Percentiles rank a stretch among this genome's conserved stretches.
phyloP scores from a whole-genome alignment of 2,888 invertebrate genomes.

The Tetranychus piercei region DNA sequence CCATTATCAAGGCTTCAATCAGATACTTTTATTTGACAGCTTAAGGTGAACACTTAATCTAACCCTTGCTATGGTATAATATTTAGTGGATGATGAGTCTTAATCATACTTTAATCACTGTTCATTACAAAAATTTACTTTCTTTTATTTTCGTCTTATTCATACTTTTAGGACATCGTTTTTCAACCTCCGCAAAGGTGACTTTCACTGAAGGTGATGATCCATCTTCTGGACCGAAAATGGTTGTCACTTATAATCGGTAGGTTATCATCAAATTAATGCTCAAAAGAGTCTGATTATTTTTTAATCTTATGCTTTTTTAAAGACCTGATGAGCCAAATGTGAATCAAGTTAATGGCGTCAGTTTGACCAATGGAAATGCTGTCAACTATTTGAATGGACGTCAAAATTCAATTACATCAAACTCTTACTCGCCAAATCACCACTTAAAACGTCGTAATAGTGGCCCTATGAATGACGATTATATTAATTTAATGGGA shows the following conservation, averaged over 20 bases:
- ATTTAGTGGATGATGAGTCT: too few relatives aligned
- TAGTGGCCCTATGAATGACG: background rate
- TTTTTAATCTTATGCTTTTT: background rate
- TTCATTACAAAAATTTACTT: constrained; percentile 11
- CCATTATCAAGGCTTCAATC: too few relatives aligned
- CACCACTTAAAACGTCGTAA: background rate
- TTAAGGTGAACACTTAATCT: too few relatives aligned
- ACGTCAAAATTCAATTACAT: background rate
- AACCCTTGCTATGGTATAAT: too few relatives aligned
- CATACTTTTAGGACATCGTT: constrained; percentile 47
- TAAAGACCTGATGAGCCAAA: background rate
- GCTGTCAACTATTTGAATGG: background rate
- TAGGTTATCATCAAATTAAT: constrained; percentile 32
- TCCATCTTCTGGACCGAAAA: constrained; percentile 12
- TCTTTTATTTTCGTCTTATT: constrained; percentile 18
- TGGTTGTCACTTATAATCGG: constrained; percentile 60
- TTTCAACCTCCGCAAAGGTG: constrained; percentile 59
- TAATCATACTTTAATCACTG: background rate
- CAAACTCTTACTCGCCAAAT: background rate
- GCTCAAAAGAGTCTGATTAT: background rate
- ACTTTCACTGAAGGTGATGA: constrained; percentile 30
- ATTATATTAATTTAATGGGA: background rate
- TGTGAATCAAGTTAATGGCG: background rate
- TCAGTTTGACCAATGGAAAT: background rate
- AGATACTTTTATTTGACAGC: too few relatives aligned